phyloP scores from a whole-genome alignment of 2,797 vertebrate genomes.

The Rhynchotus rufescens region DNA sequence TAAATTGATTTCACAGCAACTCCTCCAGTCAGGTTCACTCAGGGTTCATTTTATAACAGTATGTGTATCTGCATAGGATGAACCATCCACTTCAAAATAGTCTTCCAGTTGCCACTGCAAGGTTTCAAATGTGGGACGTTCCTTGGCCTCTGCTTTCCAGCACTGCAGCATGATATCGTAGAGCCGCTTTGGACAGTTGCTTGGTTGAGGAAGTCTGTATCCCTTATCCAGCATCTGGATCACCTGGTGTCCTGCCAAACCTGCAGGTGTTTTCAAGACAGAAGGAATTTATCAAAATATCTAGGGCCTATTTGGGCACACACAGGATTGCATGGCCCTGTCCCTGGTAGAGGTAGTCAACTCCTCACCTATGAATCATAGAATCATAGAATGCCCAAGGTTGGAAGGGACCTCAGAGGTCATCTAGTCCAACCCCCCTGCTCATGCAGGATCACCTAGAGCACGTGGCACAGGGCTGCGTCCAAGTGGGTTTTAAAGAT shows the following conservation, averaged over 20 bases:
- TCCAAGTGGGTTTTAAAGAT: too few relatives aligned
- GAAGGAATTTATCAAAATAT: neutral
- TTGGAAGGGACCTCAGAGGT: too few relatives aligned
- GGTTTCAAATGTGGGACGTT: slow-evolving; percentile 88
- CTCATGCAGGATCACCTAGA: too few relatives aligned
- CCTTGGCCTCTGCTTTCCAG: slow-evolving; percentile 81
- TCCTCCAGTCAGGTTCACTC: neutral
- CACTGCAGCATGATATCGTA: slow-evolving; percentile 90
- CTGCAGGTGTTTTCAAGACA: slow-evolving; percentile 71
- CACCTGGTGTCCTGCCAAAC: slow-evolving; percentile 86
- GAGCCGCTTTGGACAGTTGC: slow-evolving; percentile 80
- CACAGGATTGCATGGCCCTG: rapidly evolving
- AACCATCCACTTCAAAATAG: slow-evolving; percentile 80
- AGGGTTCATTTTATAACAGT: slow-evolving; percentile 27
- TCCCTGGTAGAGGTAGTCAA: neutral
- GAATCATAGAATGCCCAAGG: too few relatives aligned
- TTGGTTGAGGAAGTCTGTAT: slow-evolving; percentile 86
- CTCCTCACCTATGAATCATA: rapidly evolving
- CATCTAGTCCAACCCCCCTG: too few relatives aligned
- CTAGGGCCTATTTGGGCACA: neutral
- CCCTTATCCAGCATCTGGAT: slow-evolving; percentile 83
- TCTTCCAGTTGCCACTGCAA: slow-evolving; percentile 88
- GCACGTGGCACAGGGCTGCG: too few relatives aligned
- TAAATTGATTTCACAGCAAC: neutral
- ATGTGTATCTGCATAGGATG: slow-evolving; percentile 71